A percentile compares a stretch with the other conserved stretches of the same genome.
Evolutionary conservation across 2,113 vertebrate species (phyloP).

Genomic region (Gnathonemus longibarbis): DNA sequence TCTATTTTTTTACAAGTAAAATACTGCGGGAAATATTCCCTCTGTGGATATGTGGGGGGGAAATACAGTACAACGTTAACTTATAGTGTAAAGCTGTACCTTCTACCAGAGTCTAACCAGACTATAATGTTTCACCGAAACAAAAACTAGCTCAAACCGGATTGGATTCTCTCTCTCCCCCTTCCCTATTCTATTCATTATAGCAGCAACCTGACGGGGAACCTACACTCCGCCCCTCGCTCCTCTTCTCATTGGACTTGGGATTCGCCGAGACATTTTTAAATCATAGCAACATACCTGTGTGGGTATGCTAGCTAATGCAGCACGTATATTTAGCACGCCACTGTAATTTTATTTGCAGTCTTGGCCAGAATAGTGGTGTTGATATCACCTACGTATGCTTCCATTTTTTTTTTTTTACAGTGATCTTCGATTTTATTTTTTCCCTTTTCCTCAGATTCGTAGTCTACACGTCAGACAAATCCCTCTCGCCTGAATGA

Average conservation of each 20-base stretch:
- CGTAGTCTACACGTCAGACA: not conserved
- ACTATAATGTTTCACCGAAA: constrained; percentile 69
- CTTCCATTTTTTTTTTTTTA: not conserved
- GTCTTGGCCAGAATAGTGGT: not conserved
- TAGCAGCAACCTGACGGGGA: constrained; percentile 55
- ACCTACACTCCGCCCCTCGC: constrained; percentile 30
- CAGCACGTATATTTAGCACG: constrained; percentile 19
- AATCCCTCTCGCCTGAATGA: not conserved
- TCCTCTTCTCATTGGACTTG: constrained; percentile 46
- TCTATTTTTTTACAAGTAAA: constrained; percentile 16
- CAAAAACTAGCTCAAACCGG: constrained; percentile 80
- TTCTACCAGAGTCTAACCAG: constrained; percentile 53
- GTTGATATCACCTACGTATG: too few species aligned
- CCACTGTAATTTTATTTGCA: not conserved
- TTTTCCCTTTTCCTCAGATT: not conserved
- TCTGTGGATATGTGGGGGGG: constrained; percentile 28
- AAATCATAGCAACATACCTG: constrained; percentile 50
- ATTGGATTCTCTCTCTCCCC: constrained; percentile 60
- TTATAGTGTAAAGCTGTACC: constrained; percentile 58
- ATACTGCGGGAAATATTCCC: constrained; percentile 28
- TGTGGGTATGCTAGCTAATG: constrained; percentile 56
- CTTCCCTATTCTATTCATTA: constrained; percentile 57
- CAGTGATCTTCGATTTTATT: not conserved
- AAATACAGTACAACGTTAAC: constrained; percentile 45
- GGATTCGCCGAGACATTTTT: constrained; percentile 43